Base-by-base conservation (phyloP, 2,888 invertebrate genomes). In the Apoda limacodes region DNA sequence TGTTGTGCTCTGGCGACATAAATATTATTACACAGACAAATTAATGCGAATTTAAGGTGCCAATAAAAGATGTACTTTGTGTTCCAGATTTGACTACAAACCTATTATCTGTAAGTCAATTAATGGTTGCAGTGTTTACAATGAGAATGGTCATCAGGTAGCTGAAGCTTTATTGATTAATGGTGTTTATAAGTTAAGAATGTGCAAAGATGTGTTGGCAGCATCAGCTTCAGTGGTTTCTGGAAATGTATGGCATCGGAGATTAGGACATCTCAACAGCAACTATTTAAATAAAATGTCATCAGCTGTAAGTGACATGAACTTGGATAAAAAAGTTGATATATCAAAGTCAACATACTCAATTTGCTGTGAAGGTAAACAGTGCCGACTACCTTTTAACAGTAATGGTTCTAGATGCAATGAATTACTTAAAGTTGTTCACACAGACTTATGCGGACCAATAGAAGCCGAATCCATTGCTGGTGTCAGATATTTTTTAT, bases 321-420 rank as follows among this genome's bases (percentile, higher is more conserved):
- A 25, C 6, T 15, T 31, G 9, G n/a, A 23, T 5, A 13, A 22
- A 5, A 37, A 26, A 9, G 14, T 12, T 11, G 24, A 27, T 2
- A 19, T 34, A 9, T 13, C 13, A 12, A 19, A 32, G 35, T 25
- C 14, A 6, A 19, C 21, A 5, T 30, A 30, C 23, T 11, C 15
- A 9, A 35, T 29, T 12, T 33, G 42, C 37, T 45, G 49, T 30
- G 38, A 52, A 43, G 49, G 50, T 6, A 54, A 53, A 30, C 52
- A 55, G 32, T 21, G 25, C 2, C 29, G 51, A 5, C 28, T 45
- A 35, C 48, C 53, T 13, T 55, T 55, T 35, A 32, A 20, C n/a
- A n/a, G n/a, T n/a, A 35, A 26, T 15, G 37, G 35, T 14, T 28
- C 34, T 2, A 45, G 48, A 42, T 46, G 47, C 13, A 30, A 13